Percentiles rank a stretch among this genome's conserved stretches.
These are phyloP conservation scores for Drosophila kanapiae DNA, from an alignment of 1,140 invertebrate genomes.

Conservation along the genomic window DNA sequence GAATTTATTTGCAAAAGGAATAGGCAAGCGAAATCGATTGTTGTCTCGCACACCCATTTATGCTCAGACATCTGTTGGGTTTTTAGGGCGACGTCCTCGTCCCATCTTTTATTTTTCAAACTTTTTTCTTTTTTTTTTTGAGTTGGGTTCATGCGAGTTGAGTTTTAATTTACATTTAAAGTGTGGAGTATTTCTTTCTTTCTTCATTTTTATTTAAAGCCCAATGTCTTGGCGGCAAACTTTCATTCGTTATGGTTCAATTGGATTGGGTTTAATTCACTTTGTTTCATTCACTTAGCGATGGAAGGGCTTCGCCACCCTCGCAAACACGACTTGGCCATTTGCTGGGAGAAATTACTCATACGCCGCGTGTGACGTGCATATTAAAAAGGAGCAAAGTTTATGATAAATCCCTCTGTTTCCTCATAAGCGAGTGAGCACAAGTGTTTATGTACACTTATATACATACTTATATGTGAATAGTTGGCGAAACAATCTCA, in stretches of 20 bases:
- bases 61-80: constrained; percentile 20
- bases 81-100: background rate
- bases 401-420: constrained; percentile 46
- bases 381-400: constrained; percentile 54
- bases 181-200: background rate
- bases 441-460: constrained; percentile 39
- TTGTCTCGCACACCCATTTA: constrained; percentile 12
- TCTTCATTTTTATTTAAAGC: constrained; percentile 4
- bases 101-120: too few relatives aligned
- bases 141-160: constrained; percentile 2
- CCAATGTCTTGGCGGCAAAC: background rate
- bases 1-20: constrained; percentile 26
- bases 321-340: constrained; percentile 38
- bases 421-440: constrained; percentile 2
- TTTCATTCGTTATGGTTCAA: constrained; percentile 31
- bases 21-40: constrained; percentile 38
- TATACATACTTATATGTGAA: constrained; percentile 4
- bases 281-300: constrained; percentile 45
- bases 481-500: constrained; percentile 53
- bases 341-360: constrained; percentile 60
- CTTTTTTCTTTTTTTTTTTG: constrained; percentile 4
- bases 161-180: constrained; percentile 33
- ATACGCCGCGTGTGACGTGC: constrained; percentile 62
- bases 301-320: background rate
- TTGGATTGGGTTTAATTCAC: constrained; percentile 39